phyloP scores from a whole-genome alignment of 2,888 invertebrate genomes.

The Omphaloscelis lunosa region DNA sequence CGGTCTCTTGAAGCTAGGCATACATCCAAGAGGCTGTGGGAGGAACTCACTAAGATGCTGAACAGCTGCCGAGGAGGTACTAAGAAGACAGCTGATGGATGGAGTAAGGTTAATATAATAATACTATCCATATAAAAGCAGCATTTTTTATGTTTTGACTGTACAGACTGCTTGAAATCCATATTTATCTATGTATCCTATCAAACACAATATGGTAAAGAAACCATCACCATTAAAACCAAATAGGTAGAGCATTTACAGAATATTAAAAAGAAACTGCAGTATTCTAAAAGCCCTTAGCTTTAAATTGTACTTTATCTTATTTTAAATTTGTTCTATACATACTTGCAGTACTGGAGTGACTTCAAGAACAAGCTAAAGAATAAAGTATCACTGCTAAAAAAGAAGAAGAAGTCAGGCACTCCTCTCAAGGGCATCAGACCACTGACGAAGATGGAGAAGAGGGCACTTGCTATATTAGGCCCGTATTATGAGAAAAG shows the following conservation, averaged over 20 bases:
- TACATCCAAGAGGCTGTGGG: constrained; percentile 80
- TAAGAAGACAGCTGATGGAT: constrained; percentile 78
- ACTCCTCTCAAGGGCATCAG: constrained; percentile 70
- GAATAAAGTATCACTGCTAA: constrained; percentile 76
- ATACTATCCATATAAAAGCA: background rate
- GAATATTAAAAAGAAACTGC: background rate
- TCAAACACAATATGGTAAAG: background rate
- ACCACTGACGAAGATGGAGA: constrained; percentile 80
- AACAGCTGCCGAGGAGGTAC: constrained; percentile 76
- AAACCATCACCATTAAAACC: background rate
- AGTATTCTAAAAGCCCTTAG: background rate
- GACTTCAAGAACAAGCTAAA: constrained; percentile 84
- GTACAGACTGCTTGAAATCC: background rate
- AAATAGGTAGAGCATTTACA: background rate
- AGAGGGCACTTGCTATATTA: constrained; percentile 77
- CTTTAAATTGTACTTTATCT: background rate
- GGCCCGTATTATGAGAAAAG: constrained; percentile 79
- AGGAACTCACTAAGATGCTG: constrained; percentile 76
- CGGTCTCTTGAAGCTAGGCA: constrained; percentile 79
- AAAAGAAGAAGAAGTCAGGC: constrained; percentile 71
- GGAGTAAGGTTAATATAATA: constrained; percentile 80
- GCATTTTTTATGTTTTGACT: background rate
- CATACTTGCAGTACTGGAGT: constrained; percentile 82
- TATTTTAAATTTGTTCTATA: background rate
- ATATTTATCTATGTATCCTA: background rate